Conservation (phyloP, 2,888 invertebrate species). For the Parnassius mnemosyne region DNA sequence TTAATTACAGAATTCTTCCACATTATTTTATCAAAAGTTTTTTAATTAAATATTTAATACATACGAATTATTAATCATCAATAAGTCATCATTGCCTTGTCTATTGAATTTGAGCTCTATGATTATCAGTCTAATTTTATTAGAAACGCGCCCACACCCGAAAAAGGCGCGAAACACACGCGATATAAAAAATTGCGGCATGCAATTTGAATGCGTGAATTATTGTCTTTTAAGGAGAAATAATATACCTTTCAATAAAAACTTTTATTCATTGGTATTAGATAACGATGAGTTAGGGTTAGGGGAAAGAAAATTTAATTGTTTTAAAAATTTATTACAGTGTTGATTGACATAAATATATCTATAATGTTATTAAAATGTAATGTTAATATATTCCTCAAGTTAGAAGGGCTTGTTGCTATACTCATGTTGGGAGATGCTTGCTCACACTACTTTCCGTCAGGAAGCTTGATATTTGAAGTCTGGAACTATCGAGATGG, state of each 20-base stretch:
- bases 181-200: conserved; percentile 80
- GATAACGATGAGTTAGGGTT: conserved; percentile 4
- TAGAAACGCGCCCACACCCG: conserved; percentile 77
- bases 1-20: too few species aligned
- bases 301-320: conserved; percentile 6
- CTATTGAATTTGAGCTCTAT: conserved; percentile 52
- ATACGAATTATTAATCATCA: not conserved
- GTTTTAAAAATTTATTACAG: not conserved
- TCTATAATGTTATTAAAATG: not conserved
- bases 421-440: too few species aligned
- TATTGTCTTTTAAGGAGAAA: conserved; percentile 76
- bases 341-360: not conserved
- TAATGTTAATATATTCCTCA: too few species aligned
- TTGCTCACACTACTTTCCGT: too few species aligned
- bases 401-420: too few species aligned
- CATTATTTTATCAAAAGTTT: too few species aligned
- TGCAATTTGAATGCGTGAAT: conserved; percentile 79
- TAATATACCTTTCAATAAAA: conserved; percentile 68
- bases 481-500: too few species aligned
- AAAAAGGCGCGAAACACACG: conserved; percentile 81
- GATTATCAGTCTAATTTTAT: conserved; percentile 74
- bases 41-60: not conserved
- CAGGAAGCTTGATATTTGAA: too few species aligned
- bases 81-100: conserved; percentile 30
- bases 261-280: conserved; percentile 3